A percentile compares a stretch with the other conserved stretches of the same genome.
These are phyloP conservation scores for Bagarius yarrelli DNA, from an alignment of 2,113 vertebrate genomes.

Conservation along the genomic window DNA sequence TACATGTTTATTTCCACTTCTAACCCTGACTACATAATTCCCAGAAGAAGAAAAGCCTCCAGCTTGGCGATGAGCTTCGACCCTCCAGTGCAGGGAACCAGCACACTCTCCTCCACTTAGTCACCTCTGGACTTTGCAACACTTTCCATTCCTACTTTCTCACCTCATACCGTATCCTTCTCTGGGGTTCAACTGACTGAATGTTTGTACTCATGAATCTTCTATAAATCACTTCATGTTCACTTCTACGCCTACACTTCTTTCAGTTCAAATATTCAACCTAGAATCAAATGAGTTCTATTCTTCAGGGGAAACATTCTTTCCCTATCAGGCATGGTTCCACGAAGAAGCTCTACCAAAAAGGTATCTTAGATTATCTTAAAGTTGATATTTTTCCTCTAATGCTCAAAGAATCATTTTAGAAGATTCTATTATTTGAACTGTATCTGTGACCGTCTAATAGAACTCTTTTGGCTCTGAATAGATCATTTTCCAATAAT, in stretches of 20 bases:
- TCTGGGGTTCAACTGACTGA: neutral
- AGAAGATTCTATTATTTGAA: too few species aligned
- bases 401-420: too few species aligned
- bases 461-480: too few species aligned
- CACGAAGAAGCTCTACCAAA: neutral
- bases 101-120: conserved; percentile 8
- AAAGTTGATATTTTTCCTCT: too few species aligned
- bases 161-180: neutral
- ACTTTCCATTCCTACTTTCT: neutral
- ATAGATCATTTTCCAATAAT: too few species aligned
- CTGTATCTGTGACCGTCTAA: too few species aligned
- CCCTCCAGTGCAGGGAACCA: neutral
- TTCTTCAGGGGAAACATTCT: neutral
- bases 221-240: neutral
- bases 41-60: conserved; percentile 9
- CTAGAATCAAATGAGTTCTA: neutral
- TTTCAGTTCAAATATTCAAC: neutral
- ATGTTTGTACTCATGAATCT: neutral
- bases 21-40: conserved; percentile 1
- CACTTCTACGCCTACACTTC: neutral
- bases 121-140: neutral
- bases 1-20: conserved; percentile 11
- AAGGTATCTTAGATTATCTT: too few species aligned
- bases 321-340: neutral
- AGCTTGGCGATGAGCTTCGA: neutral